Conservation (phyloP, 2,113 vertebrate species). For the Lepisosteus osseus region DNA sequence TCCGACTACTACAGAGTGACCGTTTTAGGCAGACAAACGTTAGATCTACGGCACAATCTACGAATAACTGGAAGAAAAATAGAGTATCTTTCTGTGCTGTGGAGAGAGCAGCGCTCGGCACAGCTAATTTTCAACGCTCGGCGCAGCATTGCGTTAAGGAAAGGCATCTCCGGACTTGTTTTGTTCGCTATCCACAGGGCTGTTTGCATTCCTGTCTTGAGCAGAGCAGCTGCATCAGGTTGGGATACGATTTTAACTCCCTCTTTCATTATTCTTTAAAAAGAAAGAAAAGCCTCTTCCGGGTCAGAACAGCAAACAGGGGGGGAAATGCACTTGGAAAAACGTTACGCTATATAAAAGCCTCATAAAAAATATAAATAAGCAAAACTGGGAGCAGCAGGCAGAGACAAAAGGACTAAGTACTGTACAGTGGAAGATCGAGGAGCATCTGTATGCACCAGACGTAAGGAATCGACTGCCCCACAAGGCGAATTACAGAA, state of each 20-base stretch:
- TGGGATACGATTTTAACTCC: not conserved
- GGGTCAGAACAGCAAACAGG: not conserved
- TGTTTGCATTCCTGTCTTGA: conserved; percentile 11
- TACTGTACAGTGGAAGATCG: not conserved
- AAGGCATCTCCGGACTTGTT: not conserved
- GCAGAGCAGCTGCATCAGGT: not conserved
- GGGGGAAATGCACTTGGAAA: not conserved
- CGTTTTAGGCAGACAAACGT: too few relatives aligned
- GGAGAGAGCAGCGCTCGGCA: too few relatives aligned
- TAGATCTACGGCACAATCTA: too few relatives aligned
- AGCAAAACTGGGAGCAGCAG: not conserved
- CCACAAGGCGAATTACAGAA: too few relatives aligned
- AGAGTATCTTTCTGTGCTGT: not conserved
- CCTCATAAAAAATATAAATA: not conserved
- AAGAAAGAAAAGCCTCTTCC: not conserved
- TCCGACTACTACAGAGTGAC: too few relatives aligned
- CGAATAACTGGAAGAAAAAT: too few relatives aligned
- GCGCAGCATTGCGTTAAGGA: not conserved
- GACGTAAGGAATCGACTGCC: not conserved
- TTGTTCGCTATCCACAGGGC: not conserved
- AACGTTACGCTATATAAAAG: not conserved
- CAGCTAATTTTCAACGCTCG: too few relatives aligned
- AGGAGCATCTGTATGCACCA: not conserved
- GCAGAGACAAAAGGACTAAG: not conserved
- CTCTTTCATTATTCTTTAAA: not conserved